A percentile compares a stretch with the other conserved stretches of the same genome.
phyloP scores from a whole-genome alignment of 2,797 vertebrate genomes.

The Enteromius argenteus region DNA sequence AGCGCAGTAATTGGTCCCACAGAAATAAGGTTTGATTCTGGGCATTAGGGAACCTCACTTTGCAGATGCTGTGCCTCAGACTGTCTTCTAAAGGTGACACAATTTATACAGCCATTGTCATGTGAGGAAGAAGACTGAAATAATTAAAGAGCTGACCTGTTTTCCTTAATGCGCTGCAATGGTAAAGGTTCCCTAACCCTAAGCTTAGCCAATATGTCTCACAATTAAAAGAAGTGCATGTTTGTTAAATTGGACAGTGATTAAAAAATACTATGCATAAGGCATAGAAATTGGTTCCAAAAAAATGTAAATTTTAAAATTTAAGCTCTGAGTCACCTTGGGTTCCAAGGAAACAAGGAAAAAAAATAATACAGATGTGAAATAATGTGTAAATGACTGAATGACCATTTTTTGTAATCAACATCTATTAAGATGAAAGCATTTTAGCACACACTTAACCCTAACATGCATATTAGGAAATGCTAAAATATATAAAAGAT shows the following conservation, averaged over 20 bases:
- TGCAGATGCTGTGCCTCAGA: background rate
- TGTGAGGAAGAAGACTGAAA: slow-evolving; percentile 11
- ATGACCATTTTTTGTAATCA: background rate
- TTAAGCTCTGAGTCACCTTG: background rate
- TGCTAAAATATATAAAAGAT: background rate
- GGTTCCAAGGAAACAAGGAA: background rate
- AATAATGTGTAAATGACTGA: background rate
- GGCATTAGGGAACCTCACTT: slow-evolving; percentile 56
- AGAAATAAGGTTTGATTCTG: slow-evolving; percentile 56
- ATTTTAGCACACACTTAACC: background rate
- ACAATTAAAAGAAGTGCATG: background rate
- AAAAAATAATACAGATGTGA: background rate
- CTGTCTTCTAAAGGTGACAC: slow-evolving; percentile 11
- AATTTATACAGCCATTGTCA: slow-evolving; percentile 4
- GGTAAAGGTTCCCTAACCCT: no score
- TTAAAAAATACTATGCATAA: background rate
- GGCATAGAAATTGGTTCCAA: background rate
- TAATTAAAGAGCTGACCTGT: slow-evolving; percentile 5
- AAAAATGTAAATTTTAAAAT: background rate
- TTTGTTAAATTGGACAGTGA: background rate
- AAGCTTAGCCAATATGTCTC: background rate
- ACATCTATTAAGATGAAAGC: background rate
- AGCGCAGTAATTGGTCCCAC: slow-evolving; percentile 64
- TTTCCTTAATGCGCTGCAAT: background rate
- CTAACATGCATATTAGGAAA: background rate